Conservation (phyloP, 2,797 vertebrate species). For the Dallia pectoralis region DNA sequence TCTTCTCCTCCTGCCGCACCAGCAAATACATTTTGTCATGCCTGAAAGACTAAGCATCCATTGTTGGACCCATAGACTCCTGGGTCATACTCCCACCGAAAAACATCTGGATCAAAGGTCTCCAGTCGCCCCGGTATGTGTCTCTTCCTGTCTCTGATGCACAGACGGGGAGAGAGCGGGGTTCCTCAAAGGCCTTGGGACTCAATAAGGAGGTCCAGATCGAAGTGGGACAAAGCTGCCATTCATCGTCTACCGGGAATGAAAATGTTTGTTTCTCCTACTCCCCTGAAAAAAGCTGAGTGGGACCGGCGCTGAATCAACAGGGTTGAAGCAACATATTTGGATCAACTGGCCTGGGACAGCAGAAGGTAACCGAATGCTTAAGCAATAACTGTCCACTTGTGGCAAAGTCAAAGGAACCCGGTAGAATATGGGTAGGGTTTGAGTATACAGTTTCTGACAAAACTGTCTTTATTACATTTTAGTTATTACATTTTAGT, state of each 20-base stretch:
- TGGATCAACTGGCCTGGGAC: background rate
- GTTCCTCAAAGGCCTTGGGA: background rate
- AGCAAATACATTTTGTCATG: background rate
- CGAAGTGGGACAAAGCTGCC: background rate
- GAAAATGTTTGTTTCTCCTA: constrained; percentile 7
- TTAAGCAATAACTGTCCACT: too few relatives aligned
- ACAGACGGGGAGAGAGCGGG: background rate
- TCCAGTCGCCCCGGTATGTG: background rate
- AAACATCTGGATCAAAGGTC: too few relatives aligned
- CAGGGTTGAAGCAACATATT: background rate
- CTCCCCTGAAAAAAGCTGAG: background rate
- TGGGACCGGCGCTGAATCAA: background rate
- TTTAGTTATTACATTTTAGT: too few relatives aligned
- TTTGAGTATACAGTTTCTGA: too few relatives aligned
- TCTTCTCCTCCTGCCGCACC: background rate
- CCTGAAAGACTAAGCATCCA: background rate
- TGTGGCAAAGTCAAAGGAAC: too few relatives aligned
- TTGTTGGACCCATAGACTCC: background rate
- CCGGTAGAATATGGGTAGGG: too few relatives aligned
- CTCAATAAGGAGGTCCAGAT: background rate
- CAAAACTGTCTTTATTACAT: too few relatives aligned
- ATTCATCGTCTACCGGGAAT: background rate
- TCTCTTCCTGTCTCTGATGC: background rate
- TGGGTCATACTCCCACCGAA: background rate
- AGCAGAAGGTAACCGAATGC: background rate